Evolutionary conservation across 2,113 vertebrate species (phyloP).

Genomic region (Tretioscincus oriximinensis): DNA sequence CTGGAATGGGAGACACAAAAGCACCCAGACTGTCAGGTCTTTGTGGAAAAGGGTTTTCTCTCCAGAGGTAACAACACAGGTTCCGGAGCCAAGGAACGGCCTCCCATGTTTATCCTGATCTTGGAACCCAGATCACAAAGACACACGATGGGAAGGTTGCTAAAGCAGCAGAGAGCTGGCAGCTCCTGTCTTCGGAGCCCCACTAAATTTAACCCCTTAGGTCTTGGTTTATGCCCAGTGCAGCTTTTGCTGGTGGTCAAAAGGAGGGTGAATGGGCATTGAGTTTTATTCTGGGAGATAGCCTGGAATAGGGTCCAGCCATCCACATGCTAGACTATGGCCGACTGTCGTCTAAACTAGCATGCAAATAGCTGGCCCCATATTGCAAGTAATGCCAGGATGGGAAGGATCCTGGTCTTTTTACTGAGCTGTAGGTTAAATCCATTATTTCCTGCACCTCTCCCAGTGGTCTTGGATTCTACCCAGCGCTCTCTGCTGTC

Average conservation of each 20-base stretch:
- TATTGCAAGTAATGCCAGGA: not conserved
- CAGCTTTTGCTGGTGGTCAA: too few species aligned
- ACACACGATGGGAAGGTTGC: not conserved
- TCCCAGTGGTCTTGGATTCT: not conserved
- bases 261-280: too few species aligned
- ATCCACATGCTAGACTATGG: too few species aligned
- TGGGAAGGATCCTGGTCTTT: not conserved
- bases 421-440: not conserved
- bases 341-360: too few species aligned
- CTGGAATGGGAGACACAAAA: too few species aligned
- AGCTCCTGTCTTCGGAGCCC: not conserved
- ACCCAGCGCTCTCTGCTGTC: not conserved
- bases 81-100: not conserved
- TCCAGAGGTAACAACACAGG: not conserved
- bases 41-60: not conserved
- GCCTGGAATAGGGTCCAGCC: too few species aligned
- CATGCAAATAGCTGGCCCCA: too few species aligned
- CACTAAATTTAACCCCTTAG: not conserved
- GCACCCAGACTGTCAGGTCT: too few species aligned
- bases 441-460: not conserved
- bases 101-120: too few species aligned
- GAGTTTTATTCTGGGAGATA: too few species aligned
- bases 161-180: not conserved
- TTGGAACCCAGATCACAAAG: rapidly evolving
- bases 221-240: not conserved